Evolutionary conservation across 2,888 invertebrate genomes (phyloP), one percentile per base, ranked within the genome.

Genomic region (Panopea generosa): DNA sequence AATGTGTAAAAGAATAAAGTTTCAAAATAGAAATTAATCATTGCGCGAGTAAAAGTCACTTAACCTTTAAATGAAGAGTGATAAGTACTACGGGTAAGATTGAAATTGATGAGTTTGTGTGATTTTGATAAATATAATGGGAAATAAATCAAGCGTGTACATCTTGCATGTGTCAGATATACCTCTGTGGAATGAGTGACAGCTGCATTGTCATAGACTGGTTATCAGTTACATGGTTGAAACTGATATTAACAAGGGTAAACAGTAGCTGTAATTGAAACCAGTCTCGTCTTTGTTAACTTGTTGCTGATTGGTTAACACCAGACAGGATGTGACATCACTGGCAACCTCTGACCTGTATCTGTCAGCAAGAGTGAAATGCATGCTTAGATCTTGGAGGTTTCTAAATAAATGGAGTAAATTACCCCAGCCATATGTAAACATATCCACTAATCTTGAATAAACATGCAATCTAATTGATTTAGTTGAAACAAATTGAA

Each of bases 301-400:
- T 33, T 43, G 38, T 59, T 40, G 38, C 43, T 72, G 69, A 80
- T 80, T 80, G 80, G 75, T 33, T 65, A 59, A 53, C 33, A 61
- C 38, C 53, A 67, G 70, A 76, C 75, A 77, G 77, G 77, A 81
- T 61, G 59, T 81, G 81, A 81, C 81, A 81, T 77, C 77, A 77
- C 61, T 66, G 16, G 27, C 71, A 61, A 81, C 74, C 81, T 74
- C 49, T 68, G 68, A 81, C 73, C 68, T 53, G 4, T 33, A 56
- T 65, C 77, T 77, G 71, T 81, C 81, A 81, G 56, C 81, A 74
- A 45, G 68, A 67, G 50, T 59, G 72, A 75, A 69, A 79, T 79
- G 65, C 69, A 73, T 49, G 50, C 67, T 61, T 49, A 61, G 72
- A 76, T 73, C 69, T 61, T 47, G 53, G 53, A 69, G 38, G 66